Base-by-base conservation (phyloP, 2,888 invertebrate species). In the Andrena hattorfiana region DNA sequence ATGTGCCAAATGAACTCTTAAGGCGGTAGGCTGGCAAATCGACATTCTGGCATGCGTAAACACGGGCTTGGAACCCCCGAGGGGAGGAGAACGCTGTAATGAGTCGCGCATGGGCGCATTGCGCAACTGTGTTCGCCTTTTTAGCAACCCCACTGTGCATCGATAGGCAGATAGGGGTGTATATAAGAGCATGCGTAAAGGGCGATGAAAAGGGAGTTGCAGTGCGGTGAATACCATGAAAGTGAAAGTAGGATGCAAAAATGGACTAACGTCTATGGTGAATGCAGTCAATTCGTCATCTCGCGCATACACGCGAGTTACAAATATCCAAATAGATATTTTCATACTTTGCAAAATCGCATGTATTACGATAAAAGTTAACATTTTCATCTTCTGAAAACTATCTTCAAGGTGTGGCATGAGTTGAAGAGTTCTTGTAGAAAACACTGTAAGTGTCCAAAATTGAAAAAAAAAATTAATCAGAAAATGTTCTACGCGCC, bases 61-160 rank as follows among this genome's bases (percentile, higher is more conserved):
- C 71, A 81, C 74, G 59, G 77, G 77, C 59, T 74, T 62, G 26
- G 64, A 56, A 60, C 32, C 60, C 35, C 59, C 59, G 51, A 54
- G 85, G 71, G 85, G 69, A 49, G 76, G 70, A 75, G 56, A 79
- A 51, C 71, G 73, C 60, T 30, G 51, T 77, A 78, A 83, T 83
- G 86, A 86, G 64, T 81, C 86, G 86, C 84, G 86, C 86, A 80
- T 60, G 49, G 42, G 81, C 77, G 76, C 86, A 83, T 83, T 85
- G 85, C 85, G 85, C 83, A 79, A 56, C 66, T 32, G 63, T 82
- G 54, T 49, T 78, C 85, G 67, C 70, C 75, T 78, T 85, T 51
- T 56, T 59, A 35, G 49, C 48, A n/a, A 67, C 42, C 66, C 59
- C 63, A 30, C 69, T 56, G 54, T 51, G 42, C 69, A 67, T 67